phyloP scores from a whole-genome alignment of 2,113 vertebrate genomes.

The Cisticola juncidis region DNA sequence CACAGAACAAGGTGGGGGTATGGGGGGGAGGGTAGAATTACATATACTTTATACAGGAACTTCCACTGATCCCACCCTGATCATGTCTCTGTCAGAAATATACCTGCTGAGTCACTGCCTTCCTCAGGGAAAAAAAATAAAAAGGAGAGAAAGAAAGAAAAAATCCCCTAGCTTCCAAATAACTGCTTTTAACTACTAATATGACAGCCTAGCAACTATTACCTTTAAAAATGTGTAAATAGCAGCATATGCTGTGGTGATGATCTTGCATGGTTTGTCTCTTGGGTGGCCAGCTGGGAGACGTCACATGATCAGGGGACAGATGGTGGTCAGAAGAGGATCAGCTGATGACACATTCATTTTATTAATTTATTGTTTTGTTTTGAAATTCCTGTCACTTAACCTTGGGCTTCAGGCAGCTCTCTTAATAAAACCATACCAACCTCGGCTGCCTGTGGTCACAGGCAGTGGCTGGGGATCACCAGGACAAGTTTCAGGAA shows the following conservation, averaged over 20 bases:
- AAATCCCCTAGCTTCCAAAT: slow-evolving; percentile 1
- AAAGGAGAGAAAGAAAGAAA: neutral
- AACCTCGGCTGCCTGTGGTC: neutral
- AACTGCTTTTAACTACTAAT: slow-evolving; percentile 35
- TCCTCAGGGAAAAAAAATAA: neutral
- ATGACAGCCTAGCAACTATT: slow-evolving; percentile 51
- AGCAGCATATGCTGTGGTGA: slow-evolving; percentile 61
- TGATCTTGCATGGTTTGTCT: slow-evolving; percentile 56
- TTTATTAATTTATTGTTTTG: slow-evolving; percentile 59
- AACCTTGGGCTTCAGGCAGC: slow-evolving; percentile 10
- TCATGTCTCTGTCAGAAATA: neutral
- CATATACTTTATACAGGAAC: neutral
- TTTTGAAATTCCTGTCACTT: slow-evolving; percentile 32
- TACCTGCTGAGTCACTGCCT: slow-evolving; percentile 57
- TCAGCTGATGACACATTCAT: slow-evolving; percentile 61
- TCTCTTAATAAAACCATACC: neutral
- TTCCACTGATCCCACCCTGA: neutral
- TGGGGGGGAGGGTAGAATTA: neutral
- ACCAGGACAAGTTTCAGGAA: neutral
- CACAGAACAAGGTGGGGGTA: neutral
- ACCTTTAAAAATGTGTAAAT: slow-evolving; percentile 65
- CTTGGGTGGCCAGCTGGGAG: slow-evolving; percentile 65
- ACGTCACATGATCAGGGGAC: slow-evolving; percentile 64
- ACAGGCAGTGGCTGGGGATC: neutral
- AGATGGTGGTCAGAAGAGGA: slow-evolving; percentile 70